Evolutionary conservation across 1,140 invertebrate species (phyloP).

Genomic region (Riptortus pedestris): DNA sequence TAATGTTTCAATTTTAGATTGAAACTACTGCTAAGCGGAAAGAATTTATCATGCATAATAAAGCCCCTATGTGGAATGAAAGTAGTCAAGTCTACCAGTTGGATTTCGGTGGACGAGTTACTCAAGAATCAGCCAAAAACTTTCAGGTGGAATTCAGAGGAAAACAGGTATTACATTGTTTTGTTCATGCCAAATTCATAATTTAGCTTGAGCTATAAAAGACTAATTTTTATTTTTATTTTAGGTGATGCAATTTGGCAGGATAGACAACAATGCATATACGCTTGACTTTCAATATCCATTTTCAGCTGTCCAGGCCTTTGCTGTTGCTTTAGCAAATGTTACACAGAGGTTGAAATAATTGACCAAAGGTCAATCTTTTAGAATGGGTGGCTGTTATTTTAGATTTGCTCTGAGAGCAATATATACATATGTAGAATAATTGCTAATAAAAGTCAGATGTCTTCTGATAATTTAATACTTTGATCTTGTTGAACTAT

Average conservation of each 20-base stretch:
- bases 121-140: constrained; percentile 98
- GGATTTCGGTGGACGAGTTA: constrained; percentile 97
- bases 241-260: constrained; percentile 98
- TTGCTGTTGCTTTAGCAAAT: constrained; percentile 94
- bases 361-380: constrained; percentile 31
- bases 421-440: not conserved
- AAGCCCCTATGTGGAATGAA: constrained; percentile 99
- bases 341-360: constrained; percentile 97
- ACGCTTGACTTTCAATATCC: constrained; percentile 98
- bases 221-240: constrained; percentile 24
- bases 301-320: constrained; percentile 95
- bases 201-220: not conserved
- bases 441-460: not conserved
- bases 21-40: constrained; percentile 38
- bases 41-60: constrained; percentile 95
- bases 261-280: constrained; percentile 97
- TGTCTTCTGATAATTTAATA: not conserved
- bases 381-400: not conserved
- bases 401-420: not conserved
- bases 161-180: constrained; percentile 63
- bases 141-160: constrained; percentile 97
- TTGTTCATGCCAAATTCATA: not conserved
- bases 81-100: constrained; percentile 97
- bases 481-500: not conserved
- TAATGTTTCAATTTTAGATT: constrained; percentile 27